phyloP scores from a whole-genome alignment of 2,113 vertebrate genomes.

The Uria lomvia region DNA sequence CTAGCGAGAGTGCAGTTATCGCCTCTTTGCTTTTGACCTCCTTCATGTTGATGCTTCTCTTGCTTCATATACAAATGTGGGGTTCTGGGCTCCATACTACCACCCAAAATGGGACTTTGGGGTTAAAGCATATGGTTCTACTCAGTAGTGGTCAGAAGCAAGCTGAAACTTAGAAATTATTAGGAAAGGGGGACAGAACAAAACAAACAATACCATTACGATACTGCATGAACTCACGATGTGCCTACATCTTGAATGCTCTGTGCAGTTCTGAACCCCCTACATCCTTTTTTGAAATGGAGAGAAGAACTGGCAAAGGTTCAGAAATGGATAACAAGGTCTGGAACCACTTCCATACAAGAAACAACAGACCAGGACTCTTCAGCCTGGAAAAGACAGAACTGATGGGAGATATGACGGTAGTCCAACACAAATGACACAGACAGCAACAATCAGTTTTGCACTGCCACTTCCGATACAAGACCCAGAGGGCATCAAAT shows the following conservation, averaged over 20 bases:
- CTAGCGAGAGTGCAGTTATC: background rate
- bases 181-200: background rate
- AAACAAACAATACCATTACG: background rate
- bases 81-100: background rate
- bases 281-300: background rate
- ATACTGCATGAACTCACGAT: background rate
- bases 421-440: background rate
- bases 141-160: background rate
- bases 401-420: background rate
- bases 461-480: background rate
- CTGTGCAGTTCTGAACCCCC: background rate
- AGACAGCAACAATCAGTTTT: background rate
- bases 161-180: background rate
- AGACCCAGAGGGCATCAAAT: background rate
- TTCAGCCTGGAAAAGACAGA: conserved; percentile 12
- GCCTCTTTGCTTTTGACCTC: background rate
- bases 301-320: conserved; percentile 1
- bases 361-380: background rate
- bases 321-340: background rate
- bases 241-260: background rate
- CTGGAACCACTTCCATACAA: background rate
- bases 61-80: background rate
- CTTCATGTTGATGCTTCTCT: background rate
- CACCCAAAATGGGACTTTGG: background rate
- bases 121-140: background rate